These are phyloP conservation scores for Prosapia bicincta DNA, from an alignment of 2,888 invertebrate genomes.

Conservation along the genomic window DNA sequence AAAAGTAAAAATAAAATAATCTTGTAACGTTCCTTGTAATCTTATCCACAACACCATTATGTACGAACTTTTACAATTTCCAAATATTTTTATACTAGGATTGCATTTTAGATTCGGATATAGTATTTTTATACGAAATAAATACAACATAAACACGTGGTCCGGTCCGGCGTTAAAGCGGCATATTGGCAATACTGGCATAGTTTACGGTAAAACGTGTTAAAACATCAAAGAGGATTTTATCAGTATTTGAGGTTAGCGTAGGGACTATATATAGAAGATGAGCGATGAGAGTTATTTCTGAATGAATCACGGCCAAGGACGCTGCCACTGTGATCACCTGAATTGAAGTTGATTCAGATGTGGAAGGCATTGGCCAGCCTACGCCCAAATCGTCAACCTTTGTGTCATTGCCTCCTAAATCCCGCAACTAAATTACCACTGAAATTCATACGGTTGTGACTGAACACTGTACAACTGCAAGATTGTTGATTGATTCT, in stretches of 20 bases:
- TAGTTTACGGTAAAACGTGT: background rate
- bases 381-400: background rate
- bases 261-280: background rate
- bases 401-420: background rate
- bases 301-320: conserved; percentile 1
- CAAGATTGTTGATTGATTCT: too few relatives aligned
- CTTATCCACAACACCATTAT: too few relatives aligned
- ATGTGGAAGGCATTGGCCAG: background rate
- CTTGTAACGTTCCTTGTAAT: background rate
- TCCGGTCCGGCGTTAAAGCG: background rate
- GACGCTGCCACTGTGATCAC: background rate
- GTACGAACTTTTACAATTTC: background rate
- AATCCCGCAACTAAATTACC: too few relatives aligned
- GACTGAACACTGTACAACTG: too few relatives aligned
- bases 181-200: background rate
- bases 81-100: background rate
- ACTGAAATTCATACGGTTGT: too few relatives aligned
- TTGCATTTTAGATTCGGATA: background rate
- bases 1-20: background rate
- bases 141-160: background rate
- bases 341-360: background rate
- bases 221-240: background rate
- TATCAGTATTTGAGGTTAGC: background rate
- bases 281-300: background rate
- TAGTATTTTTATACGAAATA: background rate